A percentile compares a stretch with the other conserved stretches of the same genome.
phyloP scores from a whole-genome alignment of 2,113 vertebrate genomes.

The Mirza zaza region DNA sequence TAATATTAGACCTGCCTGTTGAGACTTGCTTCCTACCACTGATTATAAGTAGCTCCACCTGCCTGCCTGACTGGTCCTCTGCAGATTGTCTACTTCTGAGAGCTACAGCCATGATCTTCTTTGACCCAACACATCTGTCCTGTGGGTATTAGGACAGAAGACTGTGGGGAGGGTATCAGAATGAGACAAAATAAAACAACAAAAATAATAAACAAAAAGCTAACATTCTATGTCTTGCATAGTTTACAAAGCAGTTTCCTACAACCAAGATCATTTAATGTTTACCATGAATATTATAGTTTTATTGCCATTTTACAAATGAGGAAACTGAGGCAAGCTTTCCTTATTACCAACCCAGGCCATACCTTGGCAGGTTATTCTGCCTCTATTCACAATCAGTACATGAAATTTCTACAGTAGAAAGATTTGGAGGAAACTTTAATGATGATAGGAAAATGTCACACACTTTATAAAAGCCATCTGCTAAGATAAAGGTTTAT shows the following conservation, averaged over 20 bases:
- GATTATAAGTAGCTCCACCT: background rate
- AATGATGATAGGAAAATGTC: background rate
- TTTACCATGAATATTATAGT: background rate
- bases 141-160: background rate
- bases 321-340: background rate
- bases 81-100: background rate
- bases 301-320: background rate
- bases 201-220: background rate
- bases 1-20: background rate
- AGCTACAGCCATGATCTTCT: background rate
- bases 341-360: background rate
- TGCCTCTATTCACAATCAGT: background rate
- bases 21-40: background rate
- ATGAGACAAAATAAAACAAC: background rate
- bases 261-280: background rate
- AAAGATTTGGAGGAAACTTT: background rate
- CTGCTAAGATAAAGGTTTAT: background rate
- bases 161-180: background rate
- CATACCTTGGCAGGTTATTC: background rate
- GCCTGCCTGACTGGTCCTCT: fast-evolving
- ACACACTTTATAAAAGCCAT: background rate
- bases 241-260: background rate
- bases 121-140: background rate
- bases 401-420: background rate
- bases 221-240: background rate